Base-by-base conservation (phyloP, 2,797 vertebrate species). In the Rhinichthys osculus region DNA sequence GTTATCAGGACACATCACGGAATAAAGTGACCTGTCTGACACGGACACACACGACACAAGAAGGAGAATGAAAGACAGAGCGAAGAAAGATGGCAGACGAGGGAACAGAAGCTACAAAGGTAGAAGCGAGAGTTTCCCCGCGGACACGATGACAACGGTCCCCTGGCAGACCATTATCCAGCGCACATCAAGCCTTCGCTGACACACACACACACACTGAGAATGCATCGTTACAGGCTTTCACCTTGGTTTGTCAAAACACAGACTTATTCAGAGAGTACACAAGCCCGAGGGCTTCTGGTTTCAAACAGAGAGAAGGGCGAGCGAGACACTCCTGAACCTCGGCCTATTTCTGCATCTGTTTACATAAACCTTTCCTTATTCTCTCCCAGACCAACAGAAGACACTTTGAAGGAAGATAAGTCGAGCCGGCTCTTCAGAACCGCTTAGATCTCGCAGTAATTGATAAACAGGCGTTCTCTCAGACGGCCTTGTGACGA, bases 151-250 rank as follows among this genome's bases (percentile, higher is more conserved):
- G 98, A 98, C 98, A 99, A 97, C 94, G 92, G 97, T 98, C 98
- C 98, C 98, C 96, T 91, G 98, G 97, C 96, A 95, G 97, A 96
- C 98, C 96, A 99, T 99, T 99, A 99, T 98, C 97, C 97, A 97
- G 95, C 95, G 94, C 93, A 97, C 97, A 97, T 99, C 97, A 99
- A 98, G 96, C 95, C 93, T 94, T 96, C 95, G 94, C 96, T 97
- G 98, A 97, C 97, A 98, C 95, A 95, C 95, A 95, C 94, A 95
- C 94, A 50, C 82, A 92, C 94, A 93, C 87, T 87, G 81, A 91
- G 91, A 92, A 95, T 89, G 93, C 84, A 57, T 69, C 73, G 81
- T 85, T 85, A 85, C 76, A 78, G 13, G 50, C 17, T 23, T 78
- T 79, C 83, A 85, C 83, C 83, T 79, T 80, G 80, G 35, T 80